Base-by-base conservation (phyloP, 2,888 invertebrate genomes). In the Rhamnusium bicolor region DNA sequence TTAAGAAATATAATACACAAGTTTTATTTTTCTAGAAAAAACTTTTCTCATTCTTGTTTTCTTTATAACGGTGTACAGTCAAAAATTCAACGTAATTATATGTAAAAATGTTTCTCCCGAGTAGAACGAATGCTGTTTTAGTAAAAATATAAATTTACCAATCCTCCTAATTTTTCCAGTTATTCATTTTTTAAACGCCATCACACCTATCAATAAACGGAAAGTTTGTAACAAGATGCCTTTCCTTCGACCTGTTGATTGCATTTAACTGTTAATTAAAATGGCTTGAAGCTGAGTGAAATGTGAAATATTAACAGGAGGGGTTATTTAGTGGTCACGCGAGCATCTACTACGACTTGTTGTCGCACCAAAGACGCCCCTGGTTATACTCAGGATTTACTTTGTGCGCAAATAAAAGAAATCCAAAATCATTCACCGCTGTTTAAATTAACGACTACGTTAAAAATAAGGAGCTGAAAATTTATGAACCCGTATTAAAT, bases 181-280 rank as follows among this genome's bases (percentile, higher is more conserved):
- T 40, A 40, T 4, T 10, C 0, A 14, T 54, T 24, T 14, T 21
- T n/a, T 24, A 58, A 29, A 32, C 8, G 29, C 4, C n/a, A 5
- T 4, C 40, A 10, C n/a, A n/a, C 40, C 0, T 7, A 18, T 32
- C 16, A 58, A 27, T 21, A 58, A 58, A 32, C 18, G 8, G 10
- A 27, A 18, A 16, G 16, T 58, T 12, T 16, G 32, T 58, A 58
- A 58, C 58, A 58, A 58, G 58, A 58, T 18, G 27, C 58, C 32
- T 58, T 58, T 58, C 29, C 16, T 51, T n/a, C 66, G 49, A 61
- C 51, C 63, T 78, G 80, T 80, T 80, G 78, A 80, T 79, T 80
- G 76, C 75, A 75, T 80, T 80, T 76, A 79, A 71, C 80, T 75
- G 80, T 77, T 80, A 80, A 80, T 80, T 76, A 80, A 79, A 79